A percentile compares a stretch with the other conserved stretches of the same genome.
phyloP scores from a whole-genome alignment of 2,797 vertebrate genomes.

The Phalanger gymnotis region DNA sequence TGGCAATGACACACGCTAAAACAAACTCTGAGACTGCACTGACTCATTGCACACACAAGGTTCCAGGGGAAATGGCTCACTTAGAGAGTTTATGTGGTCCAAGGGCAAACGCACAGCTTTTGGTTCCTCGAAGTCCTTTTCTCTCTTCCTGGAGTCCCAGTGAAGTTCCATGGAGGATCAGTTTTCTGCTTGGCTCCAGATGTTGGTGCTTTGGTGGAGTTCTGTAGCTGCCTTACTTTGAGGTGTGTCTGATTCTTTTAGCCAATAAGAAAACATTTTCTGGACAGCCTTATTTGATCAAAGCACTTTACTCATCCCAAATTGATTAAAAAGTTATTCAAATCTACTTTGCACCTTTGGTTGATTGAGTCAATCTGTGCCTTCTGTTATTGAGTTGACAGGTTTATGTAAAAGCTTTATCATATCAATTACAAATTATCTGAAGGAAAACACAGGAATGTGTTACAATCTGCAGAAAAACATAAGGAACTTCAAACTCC shows the following conservation, averaged over 20 bases:
- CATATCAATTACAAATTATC: neutral
- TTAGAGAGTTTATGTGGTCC: neutral
- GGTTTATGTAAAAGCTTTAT: neutral
- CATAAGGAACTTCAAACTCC: neutral
- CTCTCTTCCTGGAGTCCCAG: neutral
- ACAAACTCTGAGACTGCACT: neutral
- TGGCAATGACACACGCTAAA: neutral
- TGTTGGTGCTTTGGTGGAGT: neutral
- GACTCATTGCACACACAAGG: neutral
- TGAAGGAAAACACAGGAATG: neutral
- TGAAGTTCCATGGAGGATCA: neutral
- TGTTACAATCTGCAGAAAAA: neutral
- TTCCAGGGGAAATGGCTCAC: neutral
- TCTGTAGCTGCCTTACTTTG: neutral
- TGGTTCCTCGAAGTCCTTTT: neutral
- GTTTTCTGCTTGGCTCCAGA: neutral
- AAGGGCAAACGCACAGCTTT: neutral
- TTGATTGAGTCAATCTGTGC: neutral
- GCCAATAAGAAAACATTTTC: neutral
- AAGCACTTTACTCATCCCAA: neutral
- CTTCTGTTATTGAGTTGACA: neutral
- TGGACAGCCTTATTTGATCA: neutral
- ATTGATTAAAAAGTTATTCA: neutral
- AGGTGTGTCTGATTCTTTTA: neutral
- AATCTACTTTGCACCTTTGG: neutral